These are phyloP conservation scores for Aethes cnicana DNA, from an alignment of 2,888 invertebrate genomes.

Conservation along the genomic window DNA sequence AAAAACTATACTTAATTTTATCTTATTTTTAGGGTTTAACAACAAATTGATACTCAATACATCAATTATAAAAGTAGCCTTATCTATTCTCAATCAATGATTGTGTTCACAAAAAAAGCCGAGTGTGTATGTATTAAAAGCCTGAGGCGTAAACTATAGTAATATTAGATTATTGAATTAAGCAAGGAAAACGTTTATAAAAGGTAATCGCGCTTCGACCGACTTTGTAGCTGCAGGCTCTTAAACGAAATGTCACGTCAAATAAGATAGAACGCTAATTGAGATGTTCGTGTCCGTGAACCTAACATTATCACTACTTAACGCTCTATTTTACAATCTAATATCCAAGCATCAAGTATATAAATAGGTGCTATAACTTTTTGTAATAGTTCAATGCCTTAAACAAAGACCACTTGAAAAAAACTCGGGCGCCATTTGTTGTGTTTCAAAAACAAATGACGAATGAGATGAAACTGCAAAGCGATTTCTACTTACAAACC, in stretches of 20 bases:
- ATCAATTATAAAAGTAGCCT: too few relatives aligned
- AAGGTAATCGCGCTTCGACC: slow-evolving; percentile 10
- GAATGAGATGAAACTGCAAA: not conserved
- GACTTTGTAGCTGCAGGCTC: slow-evolving; percentile 22
- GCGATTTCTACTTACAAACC: slow-evolving; percentile 18
- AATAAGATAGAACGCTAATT: slow-evolving; percentile 16
- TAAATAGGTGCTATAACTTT: not conserved
- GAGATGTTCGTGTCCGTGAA: slow-evolving; percentile 13
- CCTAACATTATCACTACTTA: slow-evolving; percentile 19
- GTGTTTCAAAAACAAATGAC: too few relatives aligned
- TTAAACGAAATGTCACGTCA: slow-evolving; percentile 17
- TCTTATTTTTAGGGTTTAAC: too few relatives aligned
- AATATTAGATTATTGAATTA: slow-evolving; percentile 12
- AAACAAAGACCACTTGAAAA: too few relatives aligned
- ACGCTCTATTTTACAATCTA: slow-evolving; percentile 1
- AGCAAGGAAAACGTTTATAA: slow-evolving; percentile 6
- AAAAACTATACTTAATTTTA: too few relatives aligned
- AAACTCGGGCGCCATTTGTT: too few relatives aligned
- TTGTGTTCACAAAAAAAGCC: too few relatives aligned
- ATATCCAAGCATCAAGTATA: not conserved
- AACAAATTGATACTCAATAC: too few relatives aligned
- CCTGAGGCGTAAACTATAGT: too few relatives aligned
- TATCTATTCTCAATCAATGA: too few relatives aligned
- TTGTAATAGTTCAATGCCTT: not conserved
- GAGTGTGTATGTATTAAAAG: too few relatives aligned